Evolutionary conservation across 2,113 vertebrate species (phyloP).

Genomic region (Erythrolamprus reginae): DNA sequence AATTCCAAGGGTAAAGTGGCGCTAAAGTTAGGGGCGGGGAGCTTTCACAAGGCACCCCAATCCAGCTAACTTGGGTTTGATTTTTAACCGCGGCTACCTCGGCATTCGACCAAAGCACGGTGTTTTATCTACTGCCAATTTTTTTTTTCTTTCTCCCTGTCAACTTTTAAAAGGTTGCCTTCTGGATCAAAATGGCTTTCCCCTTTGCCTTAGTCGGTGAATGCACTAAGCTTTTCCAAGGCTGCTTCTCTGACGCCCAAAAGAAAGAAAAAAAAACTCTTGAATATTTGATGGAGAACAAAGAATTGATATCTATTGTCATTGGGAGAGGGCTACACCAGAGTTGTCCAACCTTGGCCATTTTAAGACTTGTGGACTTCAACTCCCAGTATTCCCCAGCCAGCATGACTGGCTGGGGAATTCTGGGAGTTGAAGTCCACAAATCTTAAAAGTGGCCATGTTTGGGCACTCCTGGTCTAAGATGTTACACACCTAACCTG

Average conservation of each 20-base stretch:
- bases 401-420: background rate
- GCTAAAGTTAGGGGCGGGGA: background rate
- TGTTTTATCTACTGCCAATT: slow-evolving; percentile 12
- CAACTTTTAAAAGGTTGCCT: background rate
- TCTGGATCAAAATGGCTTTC: background rate
- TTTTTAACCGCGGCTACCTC: background rate
- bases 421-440: background rate
- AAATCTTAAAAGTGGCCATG: background rate
- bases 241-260: too few species aligned
- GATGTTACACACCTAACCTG: background rate
- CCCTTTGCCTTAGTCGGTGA: background rate
- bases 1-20: background rate
- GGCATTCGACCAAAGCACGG: slow-evolving; percentile 10
- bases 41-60: background rate
- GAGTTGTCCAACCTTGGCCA: background rate
- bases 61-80: background rate
- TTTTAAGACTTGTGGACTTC: background rate
- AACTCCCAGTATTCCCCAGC: background rate
- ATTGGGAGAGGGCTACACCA: background rate
- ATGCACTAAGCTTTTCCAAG: background rate
- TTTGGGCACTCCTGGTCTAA: background rate
- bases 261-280: background rate
- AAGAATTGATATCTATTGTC: background rate
- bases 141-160: background rate
- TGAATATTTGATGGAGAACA: background rate